Conservation (phyloP, 92 coral and sea anemone species). For the Actinernus sp. region DNA sequence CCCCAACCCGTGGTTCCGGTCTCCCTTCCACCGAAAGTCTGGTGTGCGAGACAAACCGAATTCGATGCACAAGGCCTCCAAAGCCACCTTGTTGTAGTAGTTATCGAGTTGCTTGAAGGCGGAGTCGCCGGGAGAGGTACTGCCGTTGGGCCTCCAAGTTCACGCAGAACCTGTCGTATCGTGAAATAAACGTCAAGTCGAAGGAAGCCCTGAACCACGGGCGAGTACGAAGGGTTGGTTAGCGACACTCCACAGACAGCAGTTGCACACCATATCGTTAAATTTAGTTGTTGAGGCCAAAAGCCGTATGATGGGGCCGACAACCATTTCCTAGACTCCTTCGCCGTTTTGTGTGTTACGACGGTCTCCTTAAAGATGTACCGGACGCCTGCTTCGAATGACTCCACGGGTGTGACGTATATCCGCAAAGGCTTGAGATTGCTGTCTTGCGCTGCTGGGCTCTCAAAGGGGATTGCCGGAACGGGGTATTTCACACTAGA, state of each 20-base stretch:
- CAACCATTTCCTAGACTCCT: not conserved
- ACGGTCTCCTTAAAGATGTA: too few relatives aligned
- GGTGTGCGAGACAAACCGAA: not conserved
- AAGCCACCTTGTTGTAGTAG: not conserved
- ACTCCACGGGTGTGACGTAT: too few relatives aligned
- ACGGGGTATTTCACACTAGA: too few relatives aligned
- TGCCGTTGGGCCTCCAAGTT: not conserved
- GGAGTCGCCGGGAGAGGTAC: not conserved
- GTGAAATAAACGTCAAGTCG: conserved; percentile 1
- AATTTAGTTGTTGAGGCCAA: conserved; percentile 9
- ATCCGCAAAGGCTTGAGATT: too few relatives aligned
- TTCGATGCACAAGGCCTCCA: not conserved
- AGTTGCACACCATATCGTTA: not conserved
- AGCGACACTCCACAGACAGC: not conserved
- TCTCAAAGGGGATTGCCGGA: too few relatives aligned
- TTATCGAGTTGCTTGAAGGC: not conserved
- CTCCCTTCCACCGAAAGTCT: not conserved
- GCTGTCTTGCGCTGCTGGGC: too few relatives aligned
- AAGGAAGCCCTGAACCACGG: not conserved
- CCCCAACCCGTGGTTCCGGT: conserved; percentile 2
- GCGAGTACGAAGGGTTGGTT: too few relatives aligned
- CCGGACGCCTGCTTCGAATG: too few relatives aligned
- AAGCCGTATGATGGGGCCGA: not conserved
- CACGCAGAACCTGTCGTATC: not conserved
- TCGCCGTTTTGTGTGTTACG: not conserved